A percentile compares a stretch with the other conserved stretches of the same genome.
Conservation (phyloP, 2,888 invertebrate species). For the Periphyllus acericola region DNA sequence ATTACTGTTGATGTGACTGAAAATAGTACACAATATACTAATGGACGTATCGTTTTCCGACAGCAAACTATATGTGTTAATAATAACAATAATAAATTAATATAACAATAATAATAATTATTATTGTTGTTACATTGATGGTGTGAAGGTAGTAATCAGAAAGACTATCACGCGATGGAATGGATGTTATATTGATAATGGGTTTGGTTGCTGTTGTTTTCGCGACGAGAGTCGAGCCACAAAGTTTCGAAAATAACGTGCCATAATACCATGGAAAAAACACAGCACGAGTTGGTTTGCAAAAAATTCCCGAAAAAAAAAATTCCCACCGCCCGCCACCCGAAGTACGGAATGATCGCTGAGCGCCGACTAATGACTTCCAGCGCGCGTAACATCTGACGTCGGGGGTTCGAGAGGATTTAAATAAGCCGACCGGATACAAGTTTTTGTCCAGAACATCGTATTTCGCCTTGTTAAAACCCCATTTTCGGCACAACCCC, state of each 20-base stretch:
- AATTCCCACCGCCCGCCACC: not conserved
- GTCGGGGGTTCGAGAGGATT: conserved; percentile 24
- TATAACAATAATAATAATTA: too few species aligned
- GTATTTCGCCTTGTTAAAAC: not conserved
- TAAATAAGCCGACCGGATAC: not conserved
- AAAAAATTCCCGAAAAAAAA: not conserved
- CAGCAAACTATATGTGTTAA: too few species aligned
- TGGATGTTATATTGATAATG: too few species aligned
- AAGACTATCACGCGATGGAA: too few species aligned
- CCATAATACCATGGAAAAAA: not conserved
- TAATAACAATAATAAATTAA: too few species aligned
- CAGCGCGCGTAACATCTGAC: not conserved
- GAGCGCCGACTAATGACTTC: conserved; percentile 8
- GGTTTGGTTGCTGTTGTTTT: not conserved
- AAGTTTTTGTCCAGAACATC: not conserved
- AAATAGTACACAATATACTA: too few species aligned
- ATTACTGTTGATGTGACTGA: too few species aligned
- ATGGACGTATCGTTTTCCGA: too few species aligned
- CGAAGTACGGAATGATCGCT: not conserved
- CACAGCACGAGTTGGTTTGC: not conserved
- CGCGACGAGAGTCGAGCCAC: not conserved
- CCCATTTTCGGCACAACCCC: not conserved
- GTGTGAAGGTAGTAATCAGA: too few species aligned
- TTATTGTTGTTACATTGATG: too few species aligned
- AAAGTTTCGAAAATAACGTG: not conserved